Percentiles rank a stretch among this genome's conserved stretches.
Conservation (phyloP, 2,113 vertebrate genomes). For the Thomomys bottae region DNA sequence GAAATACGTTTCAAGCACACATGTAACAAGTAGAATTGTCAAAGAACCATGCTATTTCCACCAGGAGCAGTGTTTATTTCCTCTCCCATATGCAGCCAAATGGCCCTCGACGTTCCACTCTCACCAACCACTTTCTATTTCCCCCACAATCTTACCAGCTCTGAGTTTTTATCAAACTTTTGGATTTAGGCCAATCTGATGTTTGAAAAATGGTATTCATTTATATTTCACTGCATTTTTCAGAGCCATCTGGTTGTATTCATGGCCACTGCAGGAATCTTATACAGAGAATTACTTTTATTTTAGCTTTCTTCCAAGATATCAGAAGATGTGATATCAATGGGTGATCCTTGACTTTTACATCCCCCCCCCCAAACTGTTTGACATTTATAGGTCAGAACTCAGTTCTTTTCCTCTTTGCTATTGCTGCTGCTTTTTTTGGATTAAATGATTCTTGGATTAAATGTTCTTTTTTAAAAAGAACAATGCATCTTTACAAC, state of each 20-base stretch:
- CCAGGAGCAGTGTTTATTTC: background rate
- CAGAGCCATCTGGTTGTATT: background rate
- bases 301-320: background rate
- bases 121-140: background rate
- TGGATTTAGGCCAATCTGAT: background rate
- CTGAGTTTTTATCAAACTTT: background rate
- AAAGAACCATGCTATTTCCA: background rate
- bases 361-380: background rate
- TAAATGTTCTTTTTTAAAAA: slow-evolving; percentile 18
- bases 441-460: too few species aligned
- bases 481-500: background rate
- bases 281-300: background rate
- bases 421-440: background rate
- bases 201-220: background rate
- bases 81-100: background rate
- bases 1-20: background rate
- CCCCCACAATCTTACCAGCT: background rate
- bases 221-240: background rate
- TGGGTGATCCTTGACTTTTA: background rate
- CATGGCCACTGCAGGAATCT: background rate
- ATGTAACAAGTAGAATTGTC: background rate
- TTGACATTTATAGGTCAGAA: background rate
- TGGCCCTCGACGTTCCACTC: background rate
- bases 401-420: background rate
- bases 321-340: background rate